Evolutionary conservation across 2,888 invertebrate genomes (phyloP), one percentile per base, ranked within the genome.

Genomic region (Epinotia bilunana): DNA sequence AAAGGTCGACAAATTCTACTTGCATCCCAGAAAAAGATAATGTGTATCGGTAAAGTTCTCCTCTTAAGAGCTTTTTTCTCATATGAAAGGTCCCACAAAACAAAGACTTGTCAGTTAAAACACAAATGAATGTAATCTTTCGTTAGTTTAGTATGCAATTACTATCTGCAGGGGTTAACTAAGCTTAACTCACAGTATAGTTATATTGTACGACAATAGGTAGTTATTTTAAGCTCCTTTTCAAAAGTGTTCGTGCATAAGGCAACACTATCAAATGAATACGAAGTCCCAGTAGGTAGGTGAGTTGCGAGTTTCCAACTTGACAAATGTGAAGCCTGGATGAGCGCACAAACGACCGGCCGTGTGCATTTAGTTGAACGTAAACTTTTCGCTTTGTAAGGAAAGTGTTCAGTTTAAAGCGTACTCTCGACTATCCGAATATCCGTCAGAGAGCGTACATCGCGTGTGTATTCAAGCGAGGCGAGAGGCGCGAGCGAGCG

Each of bases 311-410:
- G 84, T 87, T 87, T 83, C 81, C 83, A 83, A 87, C 88, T 86
- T 87, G 84, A 89, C 87, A 88, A 88, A 87, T 86, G 87, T 86
- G 87, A 88, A 87, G 87, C 81, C 79, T 77, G 80, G 80, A 86
- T 86, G 86, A 84, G 83, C 86, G 82, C 84, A 85, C 88, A 87
- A 88, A 86, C 86, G 86, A 81, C 83, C 84, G 79, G 84, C 86
- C 86, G 85, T 87, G 86, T 90, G 89, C 90, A 91, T 91, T 90
- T 89, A 91, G 90, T 89, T 89, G 85, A 87, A 87, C 79, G 81
- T 81, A 87, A 91, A 92, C 88, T 91, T 91, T 91, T 86, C 89
- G 87, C 91, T 78, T 78, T 80, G 80, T 80, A 79, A 80, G 72
- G 76, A 76, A 76, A 79, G 79, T 76, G 77, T 77, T 77, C 77